Evolutionary conservation across 2,113 vertebrate species (phyloP), one percentile per base, ranked within the genome.

Genomic region (Reinhardtius hippoglossoides): DNA sequence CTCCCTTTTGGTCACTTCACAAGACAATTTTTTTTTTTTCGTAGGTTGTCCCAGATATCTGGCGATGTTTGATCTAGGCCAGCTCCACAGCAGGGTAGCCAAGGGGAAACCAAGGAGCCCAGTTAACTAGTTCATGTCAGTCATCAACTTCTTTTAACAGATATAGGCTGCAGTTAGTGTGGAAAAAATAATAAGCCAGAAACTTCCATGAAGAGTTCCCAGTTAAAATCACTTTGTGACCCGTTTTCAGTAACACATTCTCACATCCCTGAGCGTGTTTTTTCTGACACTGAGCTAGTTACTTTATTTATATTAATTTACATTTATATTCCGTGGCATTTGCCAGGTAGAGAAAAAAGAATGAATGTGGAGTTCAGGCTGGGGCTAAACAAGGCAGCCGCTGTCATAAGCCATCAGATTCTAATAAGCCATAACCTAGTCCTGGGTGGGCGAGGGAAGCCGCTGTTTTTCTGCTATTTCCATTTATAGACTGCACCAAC

Each of bases 401-500:
- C 86, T 92, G 91, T 92, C 89, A 91, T 75, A 91, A 89, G 80
- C 86, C 85, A 89, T 93, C 89, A 90, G 72, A 89, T 86, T 92
- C 84, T 92, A 94, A 93, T 92, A 92, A 92, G 90, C 87, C 89
- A 91, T 90, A 92, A 92, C 90, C 87, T 78, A 80, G 91, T 88
- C 70, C 89, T 90, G 91, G 93, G 91, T 92, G 91, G 93, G 88
- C 91, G 83, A 94, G 92, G 92, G 88, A 92, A 93, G 89, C 88
- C 91, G 74, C 87, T 92, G 90, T 90, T 91, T 92, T 93, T 88
- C 91, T 91, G 82, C 89, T 88, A 89, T 92, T 94, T 94, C 93
- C 92, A 92, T 94, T 93, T 93, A 92, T 93, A 94, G 93, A 90
- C 87, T 88, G 84, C 88, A 86, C 84, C 88, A 91, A 92, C 83